A percentile compares a stretch with the other conserved stretches of the same genome.
Conservation (phyloP, 2,113 vertebrate genomes). For the Natator depressus region DNA sequence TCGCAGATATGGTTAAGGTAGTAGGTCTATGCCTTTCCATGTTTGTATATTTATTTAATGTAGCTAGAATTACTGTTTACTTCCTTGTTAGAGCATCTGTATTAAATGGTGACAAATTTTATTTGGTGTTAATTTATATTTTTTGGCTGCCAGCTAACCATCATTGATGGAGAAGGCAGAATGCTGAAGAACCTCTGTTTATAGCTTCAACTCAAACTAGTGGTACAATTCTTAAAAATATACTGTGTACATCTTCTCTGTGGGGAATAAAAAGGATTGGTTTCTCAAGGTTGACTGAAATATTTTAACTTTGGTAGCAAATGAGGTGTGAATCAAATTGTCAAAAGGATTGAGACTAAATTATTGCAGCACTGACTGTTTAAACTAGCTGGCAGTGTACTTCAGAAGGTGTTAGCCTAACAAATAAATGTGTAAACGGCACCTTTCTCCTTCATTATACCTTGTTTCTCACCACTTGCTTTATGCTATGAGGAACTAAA, state of each 20-base stretch:
- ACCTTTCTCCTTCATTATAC: constrained; percentile 57
- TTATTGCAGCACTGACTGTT: constrained; percentile 58
- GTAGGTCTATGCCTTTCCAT: background rate
- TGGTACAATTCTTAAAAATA: constrained; percentile 6
- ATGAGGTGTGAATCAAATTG: constrained; percentile 78
- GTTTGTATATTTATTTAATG: background rate
- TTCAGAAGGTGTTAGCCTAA: constrained; percentile 67
- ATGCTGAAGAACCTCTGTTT: background rate
- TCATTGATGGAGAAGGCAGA: constrained; percentile 2
- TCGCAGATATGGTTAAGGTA: background rate
- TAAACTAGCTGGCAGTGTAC: constrained; percentile 60
- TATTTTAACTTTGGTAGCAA: constrained; percentile 76
- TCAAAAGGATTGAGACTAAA: constrained; percentile 71
- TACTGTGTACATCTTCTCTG: constrained; percentile 38
- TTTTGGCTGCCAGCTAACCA: background rate
- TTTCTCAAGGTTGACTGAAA: constrained; percentile 69
- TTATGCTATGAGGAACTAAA: constrained; percentile 44
- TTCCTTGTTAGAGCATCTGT: background rate
- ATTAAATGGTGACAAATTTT: background rate
- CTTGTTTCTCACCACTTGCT: constrained; percentile 63
- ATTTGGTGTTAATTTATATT: background rate
- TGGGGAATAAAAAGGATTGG: constrained; percentile 32
- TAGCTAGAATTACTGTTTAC: background rate
- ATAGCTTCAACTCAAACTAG: constrained; percentile 32
- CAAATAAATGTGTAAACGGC: constrained; percentile 67